phyloP scores from a whole-genome alignment of 2,797 vertebrate genomes.

The Mustela erminea region DNA sequence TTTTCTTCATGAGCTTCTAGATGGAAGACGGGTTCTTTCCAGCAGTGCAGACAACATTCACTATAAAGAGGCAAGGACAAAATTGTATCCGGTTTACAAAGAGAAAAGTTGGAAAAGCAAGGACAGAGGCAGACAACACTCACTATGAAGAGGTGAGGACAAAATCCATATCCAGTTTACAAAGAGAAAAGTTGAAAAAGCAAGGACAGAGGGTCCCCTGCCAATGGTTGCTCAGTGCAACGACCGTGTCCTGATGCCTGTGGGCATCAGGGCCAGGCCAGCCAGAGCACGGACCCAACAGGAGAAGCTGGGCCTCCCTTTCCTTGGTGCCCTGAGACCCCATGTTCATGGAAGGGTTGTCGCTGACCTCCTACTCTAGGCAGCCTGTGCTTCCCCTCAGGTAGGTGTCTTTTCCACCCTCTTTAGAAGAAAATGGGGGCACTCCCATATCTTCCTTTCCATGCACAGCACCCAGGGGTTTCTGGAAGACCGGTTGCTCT shows the following conservation, averaged over 20 bases:
- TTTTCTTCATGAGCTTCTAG: background rate
- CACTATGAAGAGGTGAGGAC: background rate
- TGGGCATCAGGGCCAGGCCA: background rate
- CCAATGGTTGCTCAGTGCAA: background rate
- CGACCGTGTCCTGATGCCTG: too few species aligned
- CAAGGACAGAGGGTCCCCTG: background rate
- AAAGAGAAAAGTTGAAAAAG: background rate
- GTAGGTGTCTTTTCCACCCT: background rate
- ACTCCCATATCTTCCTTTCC: background rate
- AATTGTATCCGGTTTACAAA: background rate
- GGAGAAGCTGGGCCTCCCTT: background rate
- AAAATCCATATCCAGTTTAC: background rate
- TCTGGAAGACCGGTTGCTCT: background rate
- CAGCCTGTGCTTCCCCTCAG: background rate
- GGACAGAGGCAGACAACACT: too few species aligned
- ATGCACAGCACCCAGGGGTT: accelerated
- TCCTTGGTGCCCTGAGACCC: background rate
- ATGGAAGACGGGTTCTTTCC: background rate
- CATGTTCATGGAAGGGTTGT: accelerated
- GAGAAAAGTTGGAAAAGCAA: background rate
- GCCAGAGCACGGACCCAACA: too few species aligned
- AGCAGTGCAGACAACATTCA: background rate
- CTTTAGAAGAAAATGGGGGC: background rate
- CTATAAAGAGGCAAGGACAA: background rate
- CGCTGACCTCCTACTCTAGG: background rate